Percentiles rank a stretch among this genome's conserved stretches.
Evolutionary conservation across 2,113 vertebrate genomes (phyloP).

Genomic region (Colistium nudipinnis): DNA sequence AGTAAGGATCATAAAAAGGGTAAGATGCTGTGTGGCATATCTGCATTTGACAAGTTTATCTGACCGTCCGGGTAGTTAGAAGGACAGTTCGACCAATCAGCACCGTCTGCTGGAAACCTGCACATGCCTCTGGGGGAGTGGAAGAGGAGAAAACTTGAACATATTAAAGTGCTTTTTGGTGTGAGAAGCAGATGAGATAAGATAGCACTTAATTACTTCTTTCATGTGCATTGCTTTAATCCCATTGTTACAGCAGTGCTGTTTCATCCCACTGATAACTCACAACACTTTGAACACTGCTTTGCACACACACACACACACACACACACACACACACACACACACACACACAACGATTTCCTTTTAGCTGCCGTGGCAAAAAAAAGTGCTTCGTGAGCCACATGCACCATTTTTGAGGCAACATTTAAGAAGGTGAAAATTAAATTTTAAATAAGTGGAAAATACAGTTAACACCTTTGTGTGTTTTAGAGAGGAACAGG

Average conservation of each 20-base stretch:
- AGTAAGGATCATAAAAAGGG: not conserved
- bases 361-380: constrained; percentile 76
- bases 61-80: constrained; percentile 14
- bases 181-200: constrained; percentile 74
- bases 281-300: constrained; percentile 71
- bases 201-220: constrained; percentile 77
- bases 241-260: constrained; percentile 67
- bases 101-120: constrained; percentile 7
- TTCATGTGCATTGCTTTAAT: constrained; percentile 73
- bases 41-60: not conserved
- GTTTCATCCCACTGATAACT: constrained; percentile 77
- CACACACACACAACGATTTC: constrained; percentile 39
- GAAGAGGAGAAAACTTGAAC: constrained; percentile 50
- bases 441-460: constrained; percentile 65
- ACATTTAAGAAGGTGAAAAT: constrained; percentile 72
- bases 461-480: constrained; percentile 9
- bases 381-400: constrained; percentile 75
- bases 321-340: constrained; percentile 28
- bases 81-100: constrained; percentile 20
- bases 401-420: constrained; percentile 55
- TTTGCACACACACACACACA: constrained; percentile 58
- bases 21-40: not conserved
- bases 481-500: constrained; percentile 3
- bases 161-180: constrained; percentile 63
- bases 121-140: constrained; percentile 15